Evolutionary conservation across 2,113 vertebrate species (phyloP).

Genomic region (Clinocottus analis): DNA sequence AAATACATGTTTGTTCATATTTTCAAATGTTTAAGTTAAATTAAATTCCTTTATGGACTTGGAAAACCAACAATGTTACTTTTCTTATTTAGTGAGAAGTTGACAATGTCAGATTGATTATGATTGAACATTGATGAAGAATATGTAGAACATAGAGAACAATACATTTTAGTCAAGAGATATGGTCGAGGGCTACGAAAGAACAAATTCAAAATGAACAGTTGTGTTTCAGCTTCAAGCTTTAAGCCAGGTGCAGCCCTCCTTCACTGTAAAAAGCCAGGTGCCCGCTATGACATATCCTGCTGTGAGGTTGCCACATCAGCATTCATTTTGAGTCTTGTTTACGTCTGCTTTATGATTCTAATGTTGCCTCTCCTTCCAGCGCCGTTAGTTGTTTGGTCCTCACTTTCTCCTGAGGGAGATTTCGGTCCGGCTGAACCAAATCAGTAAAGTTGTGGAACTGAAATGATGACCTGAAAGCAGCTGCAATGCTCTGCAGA

Average conservation of each 20-base stretch:
- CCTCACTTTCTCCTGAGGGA: background rate
- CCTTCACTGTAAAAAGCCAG: too few relatives aligned
- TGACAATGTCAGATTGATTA: background rate
- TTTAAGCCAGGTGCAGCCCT: too few relatives aligned
- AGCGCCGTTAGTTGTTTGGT: background rate
- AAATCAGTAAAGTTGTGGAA: background rate
- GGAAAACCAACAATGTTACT: background rate
- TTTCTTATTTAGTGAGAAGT: too few relatives aligned
- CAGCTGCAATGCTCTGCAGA: background rate
- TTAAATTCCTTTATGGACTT: background rate
- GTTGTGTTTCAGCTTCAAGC: too few relatives aligned
- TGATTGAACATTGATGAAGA: accelerated
- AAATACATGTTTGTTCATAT: background rate
- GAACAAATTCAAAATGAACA: too few relatives aligned
- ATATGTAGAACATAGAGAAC: background rate
- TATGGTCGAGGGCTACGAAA: too few relatives aligned
- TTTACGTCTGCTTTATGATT: background rate
- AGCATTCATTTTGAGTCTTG: background rate
- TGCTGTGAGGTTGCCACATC: background rate
- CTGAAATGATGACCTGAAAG: background rate
- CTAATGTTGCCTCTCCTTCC: background rate
- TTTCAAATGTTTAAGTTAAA: background rate
- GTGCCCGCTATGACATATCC: background rate
- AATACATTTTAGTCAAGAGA: too few relatives aligned
- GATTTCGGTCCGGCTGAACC: too few relatives aligned